Conservation (phyloP, 2,797 vertebrate genomes). For the Caiman crocodilus region DNA sequence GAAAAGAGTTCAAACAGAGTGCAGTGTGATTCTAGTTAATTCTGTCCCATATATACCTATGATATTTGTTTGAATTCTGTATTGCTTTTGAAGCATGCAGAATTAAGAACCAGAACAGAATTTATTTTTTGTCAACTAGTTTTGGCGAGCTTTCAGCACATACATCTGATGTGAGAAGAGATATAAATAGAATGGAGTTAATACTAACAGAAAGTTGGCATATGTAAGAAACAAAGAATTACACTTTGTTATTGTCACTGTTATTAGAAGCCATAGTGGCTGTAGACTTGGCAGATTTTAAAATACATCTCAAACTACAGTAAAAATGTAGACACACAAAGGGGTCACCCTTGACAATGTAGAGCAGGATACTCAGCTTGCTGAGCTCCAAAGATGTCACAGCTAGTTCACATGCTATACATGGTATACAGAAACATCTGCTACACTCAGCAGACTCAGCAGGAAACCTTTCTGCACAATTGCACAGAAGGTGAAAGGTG, state of each 20-base stretch:
- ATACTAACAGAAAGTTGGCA: neutral
- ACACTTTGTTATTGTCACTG: neutral
- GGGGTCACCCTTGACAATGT: neutral
- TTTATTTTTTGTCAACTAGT: neutral
- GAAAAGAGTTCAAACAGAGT: neutral
- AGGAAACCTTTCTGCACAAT: neutral
- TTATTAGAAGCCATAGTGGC: neutral
- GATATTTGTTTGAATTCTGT: neutral
- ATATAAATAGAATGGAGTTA: neutral
- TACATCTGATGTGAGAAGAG: neutral
- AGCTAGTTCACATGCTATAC: neutral
- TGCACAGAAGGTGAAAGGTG: neutral
- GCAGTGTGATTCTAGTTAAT: neutral
- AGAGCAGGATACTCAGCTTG: neutral
- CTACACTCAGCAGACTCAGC: neutral
- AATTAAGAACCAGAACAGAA: neutral
- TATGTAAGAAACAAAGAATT: neutral
- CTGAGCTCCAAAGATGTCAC: neutral
- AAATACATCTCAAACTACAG: neutral
- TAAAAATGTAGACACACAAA: neutral
- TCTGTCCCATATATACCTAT: accelerated
- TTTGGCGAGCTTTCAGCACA: neutral
- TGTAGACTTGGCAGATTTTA: neutral
- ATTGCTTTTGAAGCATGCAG: neutral
- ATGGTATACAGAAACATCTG: neutral